phyloP scores from a whole-genome alignment of 2,797 vertebrate species.

The Sebastes minor region DNA sequence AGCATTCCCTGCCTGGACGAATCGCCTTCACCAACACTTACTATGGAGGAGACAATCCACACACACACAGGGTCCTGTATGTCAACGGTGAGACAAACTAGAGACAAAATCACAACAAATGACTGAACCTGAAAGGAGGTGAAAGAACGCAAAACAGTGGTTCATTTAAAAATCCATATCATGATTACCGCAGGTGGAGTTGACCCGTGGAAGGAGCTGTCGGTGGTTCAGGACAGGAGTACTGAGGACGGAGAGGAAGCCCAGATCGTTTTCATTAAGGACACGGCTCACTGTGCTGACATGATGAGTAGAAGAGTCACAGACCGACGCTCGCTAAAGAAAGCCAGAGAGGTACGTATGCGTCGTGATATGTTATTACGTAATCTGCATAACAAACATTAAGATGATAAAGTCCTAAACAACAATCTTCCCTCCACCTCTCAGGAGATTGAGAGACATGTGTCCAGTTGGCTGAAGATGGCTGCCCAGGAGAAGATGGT shows the following conservation, averaged over 20 bases:
- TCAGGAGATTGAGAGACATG: constrained; percentile 76
- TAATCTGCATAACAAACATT: not conserved
- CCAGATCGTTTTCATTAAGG: constrained; percentile 79
- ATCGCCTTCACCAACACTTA: constrained; percentile 85
- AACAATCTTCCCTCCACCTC: not conserved
- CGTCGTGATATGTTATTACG: not conserved
- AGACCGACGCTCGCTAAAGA: constrained; percentile 80
- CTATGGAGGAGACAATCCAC: constrained; percentile 80
- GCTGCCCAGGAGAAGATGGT: constrained; percentile 30
- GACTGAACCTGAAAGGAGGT: not conserved
- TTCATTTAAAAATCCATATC: not conserved
- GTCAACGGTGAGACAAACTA: constrained; percentile 84
- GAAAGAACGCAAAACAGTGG: too few species aligned
- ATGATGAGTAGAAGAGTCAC: constrained; percentile 70
- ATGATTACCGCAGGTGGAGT: constrained; percentile 75
- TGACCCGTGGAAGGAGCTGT: constrained; percentile 89
- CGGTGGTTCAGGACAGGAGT: constrained; percentile 74
- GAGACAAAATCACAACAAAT: not conserved
- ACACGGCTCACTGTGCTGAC: constrained; percentile 86
- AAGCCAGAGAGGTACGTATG: constrained; percentile 80
- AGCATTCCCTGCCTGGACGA: constrained; percentile 60
- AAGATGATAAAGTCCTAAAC: not conserved
- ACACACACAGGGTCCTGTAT: constrained; percentile 84
- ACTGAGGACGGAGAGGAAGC: constrained; percentile 39
- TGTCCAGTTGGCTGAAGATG: constrained; percentile 73